A percentile compares a stretch with the other conserved stretches of the same genome.
Evolutionary conservation across 2,888 invertebrate species (phyloP).

Genomic region (Mythimna albipuncta): DNA sequence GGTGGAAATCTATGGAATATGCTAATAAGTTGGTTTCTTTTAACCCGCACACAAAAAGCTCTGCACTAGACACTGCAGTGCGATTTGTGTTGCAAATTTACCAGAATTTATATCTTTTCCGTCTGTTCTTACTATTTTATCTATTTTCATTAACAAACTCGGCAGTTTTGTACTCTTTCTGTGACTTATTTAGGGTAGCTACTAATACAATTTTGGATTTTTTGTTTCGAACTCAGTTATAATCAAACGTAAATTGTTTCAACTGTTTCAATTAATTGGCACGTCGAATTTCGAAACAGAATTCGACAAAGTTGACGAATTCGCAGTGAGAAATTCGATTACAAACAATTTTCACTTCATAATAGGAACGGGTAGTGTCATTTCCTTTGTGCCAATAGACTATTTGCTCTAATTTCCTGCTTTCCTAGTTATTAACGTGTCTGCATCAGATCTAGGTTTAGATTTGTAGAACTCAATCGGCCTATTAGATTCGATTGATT

Average conservation of each 20-base stretch:
- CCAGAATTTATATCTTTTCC: slow-evolving; percentile 69
- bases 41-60: slow-evolving; percentile 88
- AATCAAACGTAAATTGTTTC: slow-evolving; percentile 42
- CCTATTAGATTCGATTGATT: slow-evolving; percentile 51
- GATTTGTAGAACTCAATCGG: slow-evolving; percentile 54
- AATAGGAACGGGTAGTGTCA: slow-evolving; percentile 71
- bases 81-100: slow-evolving; percentile 90
- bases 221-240: slow-evolving; percentile 46
- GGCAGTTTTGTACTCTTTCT: slow-evolving; percentile 29
- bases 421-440: slow-evolving; percentile 74
- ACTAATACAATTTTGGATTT: slow-evolving; percentile 43
- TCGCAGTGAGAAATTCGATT: slow-evolving; percentile 51
- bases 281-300: slow-evolving; percentile 40
- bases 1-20: slow-evolving; percentile 84
- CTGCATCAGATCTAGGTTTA: slow-evolving; percentile 70
- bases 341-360: slow-evolving; percentile 62
- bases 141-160: slow-evolving; percentile 47
- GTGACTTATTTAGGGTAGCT: slow-evolving; percentile 32
- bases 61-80: slow-evolving; percentile 90
- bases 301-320: slow-evolving; percentile 37
- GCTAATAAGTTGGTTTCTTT: slow-evolving; percentile 88
- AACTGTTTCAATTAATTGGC: slow-evolving; percentile 39
- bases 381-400: slow-evolving; percentile 84
- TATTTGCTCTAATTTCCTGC: slow-evolving; percentile 80
- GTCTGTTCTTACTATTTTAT: slow-evolving; percentile 53